Conservation (phyloP, 1,140 invertebrate species). For the Drosophila malerkotliana region DNA sequence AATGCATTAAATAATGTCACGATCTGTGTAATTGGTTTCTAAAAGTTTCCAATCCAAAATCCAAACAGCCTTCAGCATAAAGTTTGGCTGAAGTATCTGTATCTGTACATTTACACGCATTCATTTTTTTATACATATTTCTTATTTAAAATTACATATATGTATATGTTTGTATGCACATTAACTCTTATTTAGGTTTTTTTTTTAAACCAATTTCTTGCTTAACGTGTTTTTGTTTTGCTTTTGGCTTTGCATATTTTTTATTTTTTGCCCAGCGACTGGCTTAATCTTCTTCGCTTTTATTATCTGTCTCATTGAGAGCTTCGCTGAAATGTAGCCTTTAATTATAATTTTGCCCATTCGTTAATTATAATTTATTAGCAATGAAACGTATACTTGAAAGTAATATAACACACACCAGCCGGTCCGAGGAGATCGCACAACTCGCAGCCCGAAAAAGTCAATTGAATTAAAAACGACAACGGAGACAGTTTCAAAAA, state of each 20-base stretch:
- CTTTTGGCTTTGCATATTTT: slow-evolving; percentile 2
- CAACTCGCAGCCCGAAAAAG: slow-evolving; percentile 31
- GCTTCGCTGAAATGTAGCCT: slow-evolving; percentile 22
- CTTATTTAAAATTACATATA: background rate
- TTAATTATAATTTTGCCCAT: slow-evolving; percentile 43
- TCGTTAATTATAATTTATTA: slow-evolving; percentile 68
- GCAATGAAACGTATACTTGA: slow-evolving; percentile 35
- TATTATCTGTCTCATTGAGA: slow-evolving; percentile 24
- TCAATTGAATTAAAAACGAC: slow-evolving; percentile 65
- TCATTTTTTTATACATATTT: slow-evolving; percentile 3
- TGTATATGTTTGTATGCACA: background rate
- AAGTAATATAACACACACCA: slow-evolving; percentile 47
- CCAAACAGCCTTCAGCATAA: slow-evolving; percentile 34
- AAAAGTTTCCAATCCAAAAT: slow-evolving; percentile 36
- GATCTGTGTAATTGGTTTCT: slow-evolving; percentile 34
- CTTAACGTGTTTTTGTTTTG: slow-evolving; percentile 57
- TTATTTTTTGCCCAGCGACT: slow-evolving; percentile 6
- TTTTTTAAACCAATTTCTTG: slow-evolving; percentile 50
- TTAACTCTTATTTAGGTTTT: slow-evolving; percentile 29
- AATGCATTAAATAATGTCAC: slow-evolving; percentile 42
- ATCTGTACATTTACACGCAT: slow-evolving; percentile 12
- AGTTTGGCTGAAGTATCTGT: slow-evolving; percentile 13
- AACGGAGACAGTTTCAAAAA: slow-evolving; percentile 17
- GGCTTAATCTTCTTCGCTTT: slow-evolving; percentile 17
- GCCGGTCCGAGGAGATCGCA: slow-evolving; percentile 7